Evolutionary conservation across 2,888 invertebrate species (phyloP).

Genomic region (Lithophane semibrunnea): DNA sequence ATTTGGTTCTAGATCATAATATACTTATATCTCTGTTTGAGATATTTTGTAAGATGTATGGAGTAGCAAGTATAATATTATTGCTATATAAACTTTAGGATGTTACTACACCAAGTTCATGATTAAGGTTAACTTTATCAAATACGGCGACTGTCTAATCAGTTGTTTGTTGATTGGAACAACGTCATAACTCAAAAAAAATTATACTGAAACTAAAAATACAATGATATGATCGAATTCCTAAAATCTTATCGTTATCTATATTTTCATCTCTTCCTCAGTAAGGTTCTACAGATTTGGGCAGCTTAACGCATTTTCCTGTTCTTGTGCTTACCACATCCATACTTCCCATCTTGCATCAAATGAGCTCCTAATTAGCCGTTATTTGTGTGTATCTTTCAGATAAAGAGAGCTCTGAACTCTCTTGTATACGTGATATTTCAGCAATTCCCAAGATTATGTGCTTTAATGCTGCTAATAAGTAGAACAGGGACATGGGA

Average conservation of each 20-base stretch:
- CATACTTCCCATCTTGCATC: neutral
- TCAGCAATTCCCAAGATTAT: constrained; percentile 34
- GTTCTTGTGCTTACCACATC: constrained; percentile 19
- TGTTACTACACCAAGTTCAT: neutral
- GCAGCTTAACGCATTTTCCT: constrained; percentile 14
- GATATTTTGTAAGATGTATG: neutral
- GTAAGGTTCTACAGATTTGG: constrained; percentile 8
- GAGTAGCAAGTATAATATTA: neutral
- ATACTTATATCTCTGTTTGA: neutral
- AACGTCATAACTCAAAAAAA: neutral
- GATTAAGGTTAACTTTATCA: neutral
- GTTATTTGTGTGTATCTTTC: constrained; percentile 28
- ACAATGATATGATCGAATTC: neutral
- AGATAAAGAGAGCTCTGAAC: constrained; percentile 15
- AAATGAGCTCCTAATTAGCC: constrained; percentile 33
- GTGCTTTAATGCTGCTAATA: neutral
- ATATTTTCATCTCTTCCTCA: neutral
- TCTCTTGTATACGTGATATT: constrained; percentile 31
- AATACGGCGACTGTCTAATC: neutral
- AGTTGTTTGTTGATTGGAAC: neutral
- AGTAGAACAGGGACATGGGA: neutral
- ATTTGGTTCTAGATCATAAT: neutral
- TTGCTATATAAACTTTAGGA: neutral
- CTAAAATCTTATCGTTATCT: neutral
- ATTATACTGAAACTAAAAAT: neutral